Evolutionary conservation across 2,888 invertebrate genomes (phyloP).

Genomic region (Amiota communis): DNA sequence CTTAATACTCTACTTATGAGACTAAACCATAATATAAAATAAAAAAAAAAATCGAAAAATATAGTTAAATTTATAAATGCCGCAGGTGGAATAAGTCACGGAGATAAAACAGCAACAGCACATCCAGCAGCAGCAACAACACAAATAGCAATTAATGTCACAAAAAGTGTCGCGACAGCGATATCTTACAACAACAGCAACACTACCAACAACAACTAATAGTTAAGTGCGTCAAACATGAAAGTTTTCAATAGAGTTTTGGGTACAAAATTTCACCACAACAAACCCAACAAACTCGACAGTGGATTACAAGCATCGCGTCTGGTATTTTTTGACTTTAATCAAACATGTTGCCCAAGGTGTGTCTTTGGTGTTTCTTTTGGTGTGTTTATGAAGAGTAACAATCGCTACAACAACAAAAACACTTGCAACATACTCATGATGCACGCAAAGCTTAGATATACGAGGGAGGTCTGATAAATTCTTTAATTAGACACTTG

Average conservation of each 20-base stretch:
- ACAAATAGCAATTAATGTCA: too few relatives aligned
- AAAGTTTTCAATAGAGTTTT: slow-evolving; percentile 66
- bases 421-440: background rate
- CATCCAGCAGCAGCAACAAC: background rate
- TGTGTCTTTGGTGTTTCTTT: slow-evolving; percentile 5
- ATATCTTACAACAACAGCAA: background rate
- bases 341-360: slow-evolving; percentile 11
- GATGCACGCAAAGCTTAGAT: slow-evolving; percentile 10
- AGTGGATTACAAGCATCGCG: background rate
- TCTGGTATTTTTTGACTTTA: background rate
- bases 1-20: slow-evolving; percentile 19
- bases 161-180: too few relatives aligned
- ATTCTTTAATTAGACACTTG: too few relatives aligned
- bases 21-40: background rate
- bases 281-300: slow-evolving; percentile 37
- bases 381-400: slow-evolving; percentile 2
- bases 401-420: background rate
- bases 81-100: slow-evolving; percentile 9
- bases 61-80: background rate
- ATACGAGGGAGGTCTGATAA: too few relatives aligned
- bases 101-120: background rate
- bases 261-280: slow-evolving; percentile 57
- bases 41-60: background rate
- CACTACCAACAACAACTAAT: slow-evolving; percentile 36
- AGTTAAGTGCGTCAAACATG: slow-evolving; percentile 64